Percentiles rank a stretch among this genome's conserved stretches.
Conservation (phyloP, 2,797 vertebrate genomes). For the Monodelphis domestica region DNA sequence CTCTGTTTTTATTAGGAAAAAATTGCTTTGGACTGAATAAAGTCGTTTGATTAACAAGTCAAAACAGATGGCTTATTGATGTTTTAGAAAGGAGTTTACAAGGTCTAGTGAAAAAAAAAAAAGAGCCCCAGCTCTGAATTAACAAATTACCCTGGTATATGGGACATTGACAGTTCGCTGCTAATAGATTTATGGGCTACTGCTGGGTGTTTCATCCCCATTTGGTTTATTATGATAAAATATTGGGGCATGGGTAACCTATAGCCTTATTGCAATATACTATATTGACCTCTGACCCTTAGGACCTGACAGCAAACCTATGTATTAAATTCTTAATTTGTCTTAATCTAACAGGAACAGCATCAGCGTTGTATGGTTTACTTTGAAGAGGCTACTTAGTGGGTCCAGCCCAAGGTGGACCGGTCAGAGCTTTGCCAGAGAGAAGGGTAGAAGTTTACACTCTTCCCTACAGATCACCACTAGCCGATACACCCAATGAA, state of each 20-base stretch:
- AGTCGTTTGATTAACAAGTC: constrained; percentile 90
- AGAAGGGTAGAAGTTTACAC: neutral
- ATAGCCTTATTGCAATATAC: constrained; percentile 84
- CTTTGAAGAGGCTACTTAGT: constrained; percentile 74
- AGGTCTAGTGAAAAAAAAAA: constrained; percentile 85
- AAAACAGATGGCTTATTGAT: constrained; percentile 89
- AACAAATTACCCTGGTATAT: constrained; percentile 86
- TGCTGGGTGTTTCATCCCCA: constrained; percentile 84
- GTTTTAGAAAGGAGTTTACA: constrained; percentile 88
- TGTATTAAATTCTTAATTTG: constrained; percentile 85
- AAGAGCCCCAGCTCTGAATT: constrained; percentile 85
- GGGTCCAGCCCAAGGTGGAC: constrained; percentile 39
- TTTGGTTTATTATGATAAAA: constrained; percentile 89
- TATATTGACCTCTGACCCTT: constrained; percentile 85
- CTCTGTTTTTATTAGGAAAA: constrained; percentile 92
- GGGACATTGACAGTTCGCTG: constrained; percentile 86
- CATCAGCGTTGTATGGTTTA: constrained; percentile 77
- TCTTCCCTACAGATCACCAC: neutral
- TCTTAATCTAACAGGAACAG: constrained; percentile 85
- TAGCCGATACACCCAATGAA: neutral
- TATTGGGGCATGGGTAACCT: constrained; percentile 84
- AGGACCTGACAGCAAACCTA: constrained; percentile 83
- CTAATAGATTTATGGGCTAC: constrained; percentile 89
- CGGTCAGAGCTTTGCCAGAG: constrained; percentile 37
- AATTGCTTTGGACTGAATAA: constrained; percentile 90